A percentile compares a stretch with the other conserved stretches of the same genome.
These are phyloP conservation scores for Semaprochilodus insignis DNA, from an alignment of 2,797 vertebrate species.

Conservation along the genomic window DNA sequence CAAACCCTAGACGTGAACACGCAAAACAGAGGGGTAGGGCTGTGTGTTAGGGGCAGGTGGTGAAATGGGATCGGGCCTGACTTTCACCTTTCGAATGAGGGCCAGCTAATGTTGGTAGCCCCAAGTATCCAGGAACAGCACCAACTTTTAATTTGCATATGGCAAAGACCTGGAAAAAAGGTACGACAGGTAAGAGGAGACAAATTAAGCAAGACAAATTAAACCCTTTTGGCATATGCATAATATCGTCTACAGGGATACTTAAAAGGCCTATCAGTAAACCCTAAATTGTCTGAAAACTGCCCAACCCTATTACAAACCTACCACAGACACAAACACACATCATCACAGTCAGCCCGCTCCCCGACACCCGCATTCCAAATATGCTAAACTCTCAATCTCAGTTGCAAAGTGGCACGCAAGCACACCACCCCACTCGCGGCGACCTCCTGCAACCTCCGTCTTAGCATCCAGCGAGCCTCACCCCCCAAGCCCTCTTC, in stretches of 20 bases:
- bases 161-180: too few species aligned
- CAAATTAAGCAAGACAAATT: background rate
- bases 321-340: background rate
- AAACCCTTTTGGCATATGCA: background rate
- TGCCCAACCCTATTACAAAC: background rate
- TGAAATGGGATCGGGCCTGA: too few species aligned
- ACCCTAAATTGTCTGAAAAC: background rate
- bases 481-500: background rate
- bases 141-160: too few species aligned
- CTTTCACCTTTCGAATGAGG: too few species aligned
- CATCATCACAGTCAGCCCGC: background rate
- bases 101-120: too few species aligned
- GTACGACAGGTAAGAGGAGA: too few species aligned
- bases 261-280: background rate
- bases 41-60: too few species aligned
- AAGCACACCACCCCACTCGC: background rate
- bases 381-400: background rate
- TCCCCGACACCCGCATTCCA: background rate
- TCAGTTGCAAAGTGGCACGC: background rate
- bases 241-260: background rate
- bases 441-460: constrained; percentile 6
- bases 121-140: too few species aligned
- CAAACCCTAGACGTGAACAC: too few species aligned
- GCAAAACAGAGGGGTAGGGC: too few species aligned
- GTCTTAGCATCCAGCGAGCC: constrained; percentile 2